Evolutionary conservation across 2,797 vertebrate species (phyloP).

Genomic region (Acanthurus leucopareius): DNA sequence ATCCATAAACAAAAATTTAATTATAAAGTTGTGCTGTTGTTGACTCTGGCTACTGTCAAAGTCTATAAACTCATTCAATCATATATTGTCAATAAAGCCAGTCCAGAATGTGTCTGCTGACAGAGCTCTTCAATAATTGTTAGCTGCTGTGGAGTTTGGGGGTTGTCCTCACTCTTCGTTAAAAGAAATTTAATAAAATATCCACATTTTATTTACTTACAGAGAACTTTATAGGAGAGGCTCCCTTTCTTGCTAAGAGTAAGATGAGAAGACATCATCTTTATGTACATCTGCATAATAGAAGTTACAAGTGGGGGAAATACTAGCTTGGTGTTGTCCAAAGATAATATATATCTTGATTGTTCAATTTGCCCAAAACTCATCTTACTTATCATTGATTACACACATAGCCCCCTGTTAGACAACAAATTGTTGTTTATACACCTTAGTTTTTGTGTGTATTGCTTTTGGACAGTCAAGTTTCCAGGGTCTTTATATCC

Average conservation of each 20-base stretch:
- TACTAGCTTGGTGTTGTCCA: no score
- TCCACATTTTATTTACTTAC: background rate
- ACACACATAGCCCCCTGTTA: no score
- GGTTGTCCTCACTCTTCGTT: background rate
- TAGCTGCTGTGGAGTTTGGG: constrained; percentile 35
- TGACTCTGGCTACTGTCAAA: constrained; percentile 39
- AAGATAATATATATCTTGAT: no score
- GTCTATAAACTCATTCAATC: constrained; percentile 46
- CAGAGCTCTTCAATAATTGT: constrained; percentile 26
- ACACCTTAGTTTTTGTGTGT: no score
- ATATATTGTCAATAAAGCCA: constrained; percentile 35
- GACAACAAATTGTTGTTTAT: no score
- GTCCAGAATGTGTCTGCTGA: constrained; percentile 29
- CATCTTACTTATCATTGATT: no score
- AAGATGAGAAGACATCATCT: no score
- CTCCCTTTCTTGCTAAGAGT: background rate
- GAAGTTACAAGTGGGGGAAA: no score
- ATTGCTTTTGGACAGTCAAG: no score
- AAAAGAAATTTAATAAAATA: constrained; percentile 22
- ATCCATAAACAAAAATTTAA: constrained; percentile 44
- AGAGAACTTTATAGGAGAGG: background rate
- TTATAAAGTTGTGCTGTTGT: constrained; percentile 48
- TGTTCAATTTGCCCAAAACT: no score
- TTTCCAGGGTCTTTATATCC: no score
- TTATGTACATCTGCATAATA: no score